A percentile compares a stretch with the other conserved stretches of the same genome.
phyloP scores from a whole-genome alignment of 2,113 vertebrate species.

The Sebastes schlegelii region DNA sequence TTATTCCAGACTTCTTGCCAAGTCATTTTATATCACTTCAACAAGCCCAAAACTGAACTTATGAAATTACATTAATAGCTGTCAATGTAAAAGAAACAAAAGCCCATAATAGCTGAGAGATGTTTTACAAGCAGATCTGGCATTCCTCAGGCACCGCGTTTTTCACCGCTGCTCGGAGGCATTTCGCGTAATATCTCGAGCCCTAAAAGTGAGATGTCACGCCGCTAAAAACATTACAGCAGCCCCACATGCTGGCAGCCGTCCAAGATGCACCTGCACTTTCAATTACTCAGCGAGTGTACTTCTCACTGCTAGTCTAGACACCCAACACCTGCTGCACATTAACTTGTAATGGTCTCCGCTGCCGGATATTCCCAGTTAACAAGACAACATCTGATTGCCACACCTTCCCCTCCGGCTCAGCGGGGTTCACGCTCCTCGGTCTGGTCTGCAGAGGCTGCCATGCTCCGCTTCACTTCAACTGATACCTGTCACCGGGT shows the following conservation, averaged over 20 bases:
- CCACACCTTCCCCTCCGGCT: constrained; percentile 63
- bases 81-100: constrained; percentile 70
- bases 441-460: neutral
- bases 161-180: constrained; percentile 50
- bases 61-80: constrained; percentile 74
- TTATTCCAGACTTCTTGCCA: constrained; percentile 71
- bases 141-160: constrained; percentile 56
- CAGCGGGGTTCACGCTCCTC: constrained; percentile 15
- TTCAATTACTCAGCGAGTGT: constrained; percentile 69
- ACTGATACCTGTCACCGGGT: constrained; percentile 51
- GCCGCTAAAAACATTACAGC: constrained; percentile 67
- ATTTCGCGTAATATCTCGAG: constrained; percentile 65
- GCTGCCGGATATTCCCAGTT: constrained; percentile 67
- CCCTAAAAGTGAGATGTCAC: constrained; percentile 70
- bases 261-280: constrained; percentile 82
- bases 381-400: constrained; percentile 72
- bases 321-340: constrained; percentile 78
- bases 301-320: constrained; percentile 71
- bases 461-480: constrained; percentile 16
- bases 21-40: constrained; percentile 75
- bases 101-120: constrained; percentile 52
- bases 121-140: constrained; percentile 68
- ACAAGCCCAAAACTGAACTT: constrained; percentile 64
- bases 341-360: constrained; percentile 69
- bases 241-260: constrained; percentile 57